Evolutionary conservation across 2,797 vertebrate genomes (phyloP), one percentile per base, ranked within the genome.

Genomic region (Carapus acus): DNA sequence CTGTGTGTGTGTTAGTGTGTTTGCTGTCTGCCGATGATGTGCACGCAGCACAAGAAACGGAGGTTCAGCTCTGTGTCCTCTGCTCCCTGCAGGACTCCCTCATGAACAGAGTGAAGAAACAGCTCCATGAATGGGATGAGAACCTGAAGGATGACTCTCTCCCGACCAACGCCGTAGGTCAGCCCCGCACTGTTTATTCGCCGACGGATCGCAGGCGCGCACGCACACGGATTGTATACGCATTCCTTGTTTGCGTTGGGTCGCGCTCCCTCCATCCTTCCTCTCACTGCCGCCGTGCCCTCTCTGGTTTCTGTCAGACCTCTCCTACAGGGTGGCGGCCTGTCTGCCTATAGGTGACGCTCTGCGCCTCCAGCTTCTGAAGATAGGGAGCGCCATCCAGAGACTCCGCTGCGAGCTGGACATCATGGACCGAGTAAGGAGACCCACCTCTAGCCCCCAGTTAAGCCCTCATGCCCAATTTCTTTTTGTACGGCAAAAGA

Each of bases 101-200:
- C 59, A 99, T 99, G 96, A 93, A 90, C 74, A 87, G 96, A 85
- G 93, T 98, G 73, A 98, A 96, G 85, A 90, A 86, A 66, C 96
- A 97, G 72, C 90, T 99, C 15, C 95, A 91, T 1, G 94, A 99
- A 67, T 99, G 96, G 96, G 96, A 96, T 49, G 96, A 97, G 85
- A 99, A 98, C 60, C 90, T 99, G 23, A 94, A 93, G 74, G 96
- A 98, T 16, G 94, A 97, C 49, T 94, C 93, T 12, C 92, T 99
- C 51, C 96, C 96, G 7, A 85, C 90, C 18, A 99, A 98, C 54
- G 92, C 91, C 69, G 74, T 98, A 88, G 96, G 96, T 98, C 66
- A 72, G 81, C 49, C 48, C 45, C 50, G 47, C 34, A 69, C 24
- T 24, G 39, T 66, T 68, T 56, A 42, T 59, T n/a, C 14, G 20